Evolutionary conservation across 1,140 invertebrate genomes (phyloP).

Genomic region (Sinella curviseta): DNA sequence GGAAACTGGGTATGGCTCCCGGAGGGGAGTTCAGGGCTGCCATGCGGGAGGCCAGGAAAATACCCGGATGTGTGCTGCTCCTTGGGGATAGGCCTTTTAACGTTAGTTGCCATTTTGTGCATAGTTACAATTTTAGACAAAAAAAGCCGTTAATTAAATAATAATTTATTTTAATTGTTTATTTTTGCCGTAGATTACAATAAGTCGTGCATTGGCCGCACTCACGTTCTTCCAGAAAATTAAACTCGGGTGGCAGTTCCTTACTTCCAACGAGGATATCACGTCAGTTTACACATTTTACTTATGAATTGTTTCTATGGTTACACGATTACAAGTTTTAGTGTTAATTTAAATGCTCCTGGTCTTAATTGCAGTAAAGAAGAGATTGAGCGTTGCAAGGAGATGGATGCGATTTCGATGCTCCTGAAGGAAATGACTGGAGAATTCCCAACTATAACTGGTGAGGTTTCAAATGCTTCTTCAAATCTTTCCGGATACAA

Average conservation of each 20-base stretch:
- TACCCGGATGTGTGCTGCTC: conserved; percentile 78
- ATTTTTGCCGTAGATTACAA: conserved; percentile 81
- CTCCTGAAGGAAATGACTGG: conserved; percentile 86
- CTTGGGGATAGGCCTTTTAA: conserved; percentile 81
- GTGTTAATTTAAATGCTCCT: background rate
- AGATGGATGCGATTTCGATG: conserved; percentile 84
- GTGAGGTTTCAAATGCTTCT: background rate
- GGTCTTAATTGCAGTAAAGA: conserved; percentile 65
- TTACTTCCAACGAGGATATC: conserved; percentile 75
- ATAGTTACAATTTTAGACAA: background rate
- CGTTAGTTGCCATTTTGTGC: conserved; percentile 2
- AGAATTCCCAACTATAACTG: conserved; percentile 81
- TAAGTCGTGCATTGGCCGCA: conserved; percentile 78
- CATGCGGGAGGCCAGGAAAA: conserved; percentile 75
- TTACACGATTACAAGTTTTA: background rate
- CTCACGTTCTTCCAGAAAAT: conserved; percentile 86
- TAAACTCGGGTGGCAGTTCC: conserved; percentile 77
- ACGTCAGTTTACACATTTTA: conserved; percentile 60
- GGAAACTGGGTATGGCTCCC: conserved; percentile 94
- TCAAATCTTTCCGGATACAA: too few species aligned
- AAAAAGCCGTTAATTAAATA: background rate
- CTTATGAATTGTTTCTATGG: background rate
- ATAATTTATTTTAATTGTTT: background rate
- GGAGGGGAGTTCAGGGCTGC: conserved; percentile 94
- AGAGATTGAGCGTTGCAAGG: conserved; percentile 90